Base-by-base conservation (phyloP, 2,888 invertebrate genomes). In the Mythimna pallens region DNA sequence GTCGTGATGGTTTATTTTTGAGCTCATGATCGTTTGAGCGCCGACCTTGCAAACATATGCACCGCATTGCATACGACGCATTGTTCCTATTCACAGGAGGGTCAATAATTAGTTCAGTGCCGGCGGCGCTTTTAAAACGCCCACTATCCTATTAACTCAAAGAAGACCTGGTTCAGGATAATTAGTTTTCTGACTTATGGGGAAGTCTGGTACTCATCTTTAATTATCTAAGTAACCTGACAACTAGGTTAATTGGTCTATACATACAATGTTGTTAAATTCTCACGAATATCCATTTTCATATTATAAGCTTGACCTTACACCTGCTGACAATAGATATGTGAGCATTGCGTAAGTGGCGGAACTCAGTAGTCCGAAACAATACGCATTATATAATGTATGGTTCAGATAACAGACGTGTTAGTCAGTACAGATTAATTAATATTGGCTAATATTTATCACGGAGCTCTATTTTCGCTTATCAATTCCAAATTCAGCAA, bases 1-100 rank as follows among this genome's bases (percentile, higher is more conserved):
- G 81, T 90, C 91, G 90, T 91, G 92, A 91, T 87, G 79, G 70
- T 86, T 83, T 82, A 79, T 81, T 89, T 89, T 84, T 77, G 83
- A 78, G 85, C 78, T 89, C 87, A 86, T 91, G 89, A 87, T 86
- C 88, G 81, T 82, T 86, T 88, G 81, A 85, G 70, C 68, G 75
- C 74, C 84, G 89, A 90, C 93, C 94, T 93, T 93, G 93, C 76
- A 72, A 82, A 87, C 91, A 87, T 88, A 82, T 90, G 89, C 87
- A 86, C 82, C 86, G 81, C 86, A 86, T 87, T 92, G 89, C 91
- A 90, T 89, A 88, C 83, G 80, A 74, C 73, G 84, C 81, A 86
- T 86, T 87, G 86, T 87, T 84, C 84, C 78, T 86, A 84, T 84
- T 83, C 84, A 89, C 88, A 83, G 87, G 88, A 88, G 89, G 91